phyloP scores from a whole-genome alignment of 2,113 vertebrate genomes.

The Onychorhynchus coronatus region DNA sequence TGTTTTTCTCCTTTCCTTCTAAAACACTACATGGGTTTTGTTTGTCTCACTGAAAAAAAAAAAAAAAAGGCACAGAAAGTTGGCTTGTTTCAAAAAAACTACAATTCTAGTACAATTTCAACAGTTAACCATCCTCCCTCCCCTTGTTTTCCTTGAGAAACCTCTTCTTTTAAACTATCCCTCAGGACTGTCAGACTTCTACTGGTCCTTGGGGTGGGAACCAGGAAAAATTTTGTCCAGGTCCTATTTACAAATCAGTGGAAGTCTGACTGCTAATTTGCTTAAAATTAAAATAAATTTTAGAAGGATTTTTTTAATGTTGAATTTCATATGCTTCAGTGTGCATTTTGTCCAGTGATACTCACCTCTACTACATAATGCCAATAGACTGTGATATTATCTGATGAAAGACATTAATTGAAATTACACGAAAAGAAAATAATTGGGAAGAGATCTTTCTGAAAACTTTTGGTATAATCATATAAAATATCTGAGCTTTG shows the following conservation, averaged over 20 bases:
- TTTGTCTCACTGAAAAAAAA: not conserved
- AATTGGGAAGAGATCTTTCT: not conserved
- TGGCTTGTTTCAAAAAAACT: not conserved
- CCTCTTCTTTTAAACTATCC: not conserved
- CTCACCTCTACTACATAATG: rapidly evolving
- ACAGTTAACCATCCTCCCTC: not conserved
- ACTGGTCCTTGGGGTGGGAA: not conserved
- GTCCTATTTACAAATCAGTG: not conserved
- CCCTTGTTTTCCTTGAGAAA: not conserved
- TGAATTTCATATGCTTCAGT: not conserved
- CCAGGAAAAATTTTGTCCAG: not conserved
- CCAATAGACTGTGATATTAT: not conserved
- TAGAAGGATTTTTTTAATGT: not conserved
- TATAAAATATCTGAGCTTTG: not conserved
- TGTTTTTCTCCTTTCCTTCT: not conserved
- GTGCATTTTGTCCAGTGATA: not conserved
- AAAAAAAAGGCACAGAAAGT: not conserved
- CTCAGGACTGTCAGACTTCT: not conserved
- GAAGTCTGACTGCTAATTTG: not conserved
- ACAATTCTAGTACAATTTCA: not conserved
- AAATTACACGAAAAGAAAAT: not conserved
- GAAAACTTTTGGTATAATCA: not conserved
- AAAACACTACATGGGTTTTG: not conserved
- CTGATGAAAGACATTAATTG: not conserved
- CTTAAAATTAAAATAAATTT: not conserved